phyloP scores from a whole-genome alignment of 2,113 vertebrate genomes.

The Castor canadensis region DNA sequence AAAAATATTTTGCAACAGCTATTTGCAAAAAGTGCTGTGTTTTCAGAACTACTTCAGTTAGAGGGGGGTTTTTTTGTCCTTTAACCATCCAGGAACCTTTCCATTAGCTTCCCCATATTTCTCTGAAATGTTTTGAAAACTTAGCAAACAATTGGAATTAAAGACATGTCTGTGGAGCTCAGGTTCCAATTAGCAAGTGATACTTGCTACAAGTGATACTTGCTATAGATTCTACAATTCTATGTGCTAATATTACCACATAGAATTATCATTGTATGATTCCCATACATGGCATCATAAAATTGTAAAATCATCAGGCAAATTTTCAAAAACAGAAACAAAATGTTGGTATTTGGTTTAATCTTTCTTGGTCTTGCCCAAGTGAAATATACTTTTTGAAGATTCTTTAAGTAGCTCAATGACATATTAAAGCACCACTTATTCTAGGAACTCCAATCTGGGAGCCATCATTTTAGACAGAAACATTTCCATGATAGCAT shows the following conservation, averaged over 20 bases:
- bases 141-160: neutral
- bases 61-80: neutral
- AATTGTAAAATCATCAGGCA: neutral
- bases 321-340: neutral
- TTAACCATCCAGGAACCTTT: neutral
- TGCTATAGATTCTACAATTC: too few species aligned
- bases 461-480: neutral
- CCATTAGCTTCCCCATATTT: neutral
- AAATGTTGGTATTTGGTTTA: slow-evolving; percentile 19
- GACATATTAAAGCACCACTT: neutral
- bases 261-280: neutral
- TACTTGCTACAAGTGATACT: too few species aligned
- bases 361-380: neutral
- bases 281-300: neutral
- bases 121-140: neutral
- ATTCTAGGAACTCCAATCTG: neutral
- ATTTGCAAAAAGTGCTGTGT: neutral
- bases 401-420: neutral
- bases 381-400: neutral
- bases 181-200: neutral
- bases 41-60: neutral
- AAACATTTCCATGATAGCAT: neutral
- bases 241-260: neutral
- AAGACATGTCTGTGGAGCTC: neutral
- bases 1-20: neutral